Base-by-base conservation (phyloP, 2,888 invertebrate species). In the Eupithecia dodoneata region DNA sequence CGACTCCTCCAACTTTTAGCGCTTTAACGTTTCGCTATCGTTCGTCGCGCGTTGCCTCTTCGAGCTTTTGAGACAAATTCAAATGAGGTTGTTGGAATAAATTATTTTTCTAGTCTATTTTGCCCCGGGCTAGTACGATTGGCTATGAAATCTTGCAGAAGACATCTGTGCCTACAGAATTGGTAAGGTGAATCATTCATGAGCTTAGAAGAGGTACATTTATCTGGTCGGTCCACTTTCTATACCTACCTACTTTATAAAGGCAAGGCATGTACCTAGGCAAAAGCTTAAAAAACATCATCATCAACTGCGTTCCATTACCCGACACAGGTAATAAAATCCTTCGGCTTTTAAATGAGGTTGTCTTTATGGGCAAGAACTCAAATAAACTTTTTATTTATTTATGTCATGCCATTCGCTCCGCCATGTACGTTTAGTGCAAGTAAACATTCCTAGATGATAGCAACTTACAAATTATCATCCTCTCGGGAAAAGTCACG, bases 61-160 rank as follows among this genome's bases (percentile, higher is more conserved):
- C 13, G 42, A 4, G 41, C 7, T 66, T 66, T 18, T 75, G 75
- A 71, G 74, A 79, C 78, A 78, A 77, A 78, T 77, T 47, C 7
- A 30, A 74, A 79, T 73, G 42, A 72, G 72, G 73, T 71, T 63
- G 44, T n/a, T 73, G 42, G 73, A 71, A 77, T 74, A 72, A 49
- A 69, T 74, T 69, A 72, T 69, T 72, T 72, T 74, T 69, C 45
- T 75, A 49, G 52, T 70, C 9, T 47, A 30, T 44, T 45, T 47
- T 45, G 74, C 77, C 74, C 45, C 45, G 70, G 70, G 77, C 63
- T 69, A 45, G 15, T 49, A 49, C 70, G 47, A 66, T 41, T 66
- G 42, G 18, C 45, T 69, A 9, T 12, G 70, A 70, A 47, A 70
- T 45, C 70, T 45, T 47, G 13, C 30, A 18, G 44, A 70, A 70